Conservation (phyloP, 2,797 vertebrate species). For the Linurgus olivaceus region DNA sequence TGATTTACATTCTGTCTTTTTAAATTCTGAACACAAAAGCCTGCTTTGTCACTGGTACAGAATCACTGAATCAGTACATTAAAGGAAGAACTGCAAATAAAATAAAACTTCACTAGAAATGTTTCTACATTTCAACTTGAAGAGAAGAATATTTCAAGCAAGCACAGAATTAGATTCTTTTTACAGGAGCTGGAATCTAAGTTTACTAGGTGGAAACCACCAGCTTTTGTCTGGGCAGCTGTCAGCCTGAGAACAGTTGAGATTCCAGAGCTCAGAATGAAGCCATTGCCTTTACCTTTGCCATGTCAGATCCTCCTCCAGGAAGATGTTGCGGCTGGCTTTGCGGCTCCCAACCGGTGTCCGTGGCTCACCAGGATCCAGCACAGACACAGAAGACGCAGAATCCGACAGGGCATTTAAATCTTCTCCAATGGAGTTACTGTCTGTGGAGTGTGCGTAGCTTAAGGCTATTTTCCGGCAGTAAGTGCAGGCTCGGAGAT, state of each 20-base stretch:
- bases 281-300: slow-evolving; percentile 82
- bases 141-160: not conserved
- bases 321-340: slow-evolving; percentile 94
- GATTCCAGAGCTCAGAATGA: not conserved
- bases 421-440: slow-evolving; percentile 92
- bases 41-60: not conserved
- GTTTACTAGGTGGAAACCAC: not conserved
- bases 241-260: not conserved
- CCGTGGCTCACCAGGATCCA: slow-evolving; percentile 92
- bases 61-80: not conserved
- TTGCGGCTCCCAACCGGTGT: slow-evolving; percentile 94
- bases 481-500: slow-evolving; percentile 95
- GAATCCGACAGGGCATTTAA: slow-evolving; percentile 91
- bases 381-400: slow-evolving; percentile 82
- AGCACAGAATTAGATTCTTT: not conserved
- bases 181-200: not conserved
- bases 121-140: not conserved
- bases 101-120: not conserved
- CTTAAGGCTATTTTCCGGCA: slow-evolving; percentile 95
- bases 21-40: not conserved
- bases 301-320: slow-evolving; percentile 96
- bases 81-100: not conserved
- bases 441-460: slow-evolving; percentile 94
- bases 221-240: not conserved
- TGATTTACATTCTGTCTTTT: not conserved